Evolutionary conservation across 2,113 vertebrate species (phyloP).

Genomic region (Dasyurus viverrinus): DNA sequence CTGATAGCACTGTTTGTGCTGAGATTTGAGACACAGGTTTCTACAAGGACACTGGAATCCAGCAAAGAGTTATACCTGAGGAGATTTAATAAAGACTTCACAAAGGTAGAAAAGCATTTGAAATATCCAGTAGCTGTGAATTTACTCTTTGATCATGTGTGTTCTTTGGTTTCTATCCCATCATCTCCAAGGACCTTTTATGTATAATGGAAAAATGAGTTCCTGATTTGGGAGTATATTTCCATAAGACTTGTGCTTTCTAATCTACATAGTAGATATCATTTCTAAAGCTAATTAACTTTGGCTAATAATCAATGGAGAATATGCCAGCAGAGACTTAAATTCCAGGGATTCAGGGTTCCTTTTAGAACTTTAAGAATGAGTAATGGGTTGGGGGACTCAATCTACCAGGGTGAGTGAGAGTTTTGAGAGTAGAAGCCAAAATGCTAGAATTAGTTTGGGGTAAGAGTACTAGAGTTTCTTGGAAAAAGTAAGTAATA

Average conservation of each 20-base stretch:
- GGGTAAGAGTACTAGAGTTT: neutral
- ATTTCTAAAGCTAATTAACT: neutral
- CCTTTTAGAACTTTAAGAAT: neutral
- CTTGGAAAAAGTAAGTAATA: neutral
- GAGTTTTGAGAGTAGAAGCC: neutral
- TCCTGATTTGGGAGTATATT: neutral
- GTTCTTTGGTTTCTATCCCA: neutral
- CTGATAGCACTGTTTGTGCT: neutral
- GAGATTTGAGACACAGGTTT: neutral
- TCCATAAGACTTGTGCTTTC: neutral
- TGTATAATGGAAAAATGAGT: neutral
- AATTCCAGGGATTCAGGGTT: neutral
- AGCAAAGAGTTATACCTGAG: neutral
- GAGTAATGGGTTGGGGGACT: neutral
- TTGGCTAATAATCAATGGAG: neutral
- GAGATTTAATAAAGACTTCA: neutral
- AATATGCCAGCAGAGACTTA: neutral
- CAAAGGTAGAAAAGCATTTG: neutral
- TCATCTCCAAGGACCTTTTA: neutral
- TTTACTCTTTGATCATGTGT: neutral
- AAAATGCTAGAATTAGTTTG: neutral
- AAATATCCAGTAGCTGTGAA: neutral
- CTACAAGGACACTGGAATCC: neutral
- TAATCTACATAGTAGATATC: neutral
- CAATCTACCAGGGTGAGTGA: neutral